phyloP scores from a whole-genome alignment of 2,797 vertebrate species.

The Propithecus deckenii region DNA sequence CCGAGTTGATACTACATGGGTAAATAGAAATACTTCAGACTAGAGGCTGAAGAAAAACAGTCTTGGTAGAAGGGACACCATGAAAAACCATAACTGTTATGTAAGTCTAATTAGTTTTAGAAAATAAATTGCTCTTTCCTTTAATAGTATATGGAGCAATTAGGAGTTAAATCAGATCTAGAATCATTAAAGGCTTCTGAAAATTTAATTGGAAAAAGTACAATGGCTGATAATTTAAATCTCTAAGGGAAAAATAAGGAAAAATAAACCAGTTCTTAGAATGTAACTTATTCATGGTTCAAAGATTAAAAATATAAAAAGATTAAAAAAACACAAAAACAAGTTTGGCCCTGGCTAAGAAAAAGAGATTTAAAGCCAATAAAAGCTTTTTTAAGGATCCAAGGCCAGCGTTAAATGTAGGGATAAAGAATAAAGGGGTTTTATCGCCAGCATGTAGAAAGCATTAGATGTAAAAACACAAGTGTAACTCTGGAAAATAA shows the following conservation, averaged over 20 bases:
- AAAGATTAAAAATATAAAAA: conserved; percentile 48
- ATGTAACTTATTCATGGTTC: conserved; percentile 2
- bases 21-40: not conserved
- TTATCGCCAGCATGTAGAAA: not conserved
- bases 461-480: conserved; percentile 26
- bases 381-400: not conserved
- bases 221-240: conserved; percentile 3
- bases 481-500: conserved; percentile 45
- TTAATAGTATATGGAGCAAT: conserved; percentile 25
- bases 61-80: not conserved
- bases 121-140: conserved; percentile 45
- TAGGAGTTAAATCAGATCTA: conserved; percentile 13
- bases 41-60: not conserved
- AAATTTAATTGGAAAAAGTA: conserved; percentile 6
- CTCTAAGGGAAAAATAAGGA: conserved; percentile 28
- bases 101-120: not conserved
- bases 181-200: not conserved
- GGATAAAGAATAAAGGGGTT: not conserved
- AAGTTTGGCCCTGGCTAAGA: not conserved
- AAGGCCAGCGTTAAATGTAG: not conserved
- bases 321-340: not conserved
- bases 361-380: conserved; percentile 23
- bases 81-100: not conserved
- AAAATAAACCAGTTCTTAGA: conserved; percentile 43
- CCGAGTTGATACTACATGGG: not conserved